Evolutionary conservation across 2,888 invertebrate genomes (phyloP).

Genomic region (Leucoptera coffeella): DNA sequence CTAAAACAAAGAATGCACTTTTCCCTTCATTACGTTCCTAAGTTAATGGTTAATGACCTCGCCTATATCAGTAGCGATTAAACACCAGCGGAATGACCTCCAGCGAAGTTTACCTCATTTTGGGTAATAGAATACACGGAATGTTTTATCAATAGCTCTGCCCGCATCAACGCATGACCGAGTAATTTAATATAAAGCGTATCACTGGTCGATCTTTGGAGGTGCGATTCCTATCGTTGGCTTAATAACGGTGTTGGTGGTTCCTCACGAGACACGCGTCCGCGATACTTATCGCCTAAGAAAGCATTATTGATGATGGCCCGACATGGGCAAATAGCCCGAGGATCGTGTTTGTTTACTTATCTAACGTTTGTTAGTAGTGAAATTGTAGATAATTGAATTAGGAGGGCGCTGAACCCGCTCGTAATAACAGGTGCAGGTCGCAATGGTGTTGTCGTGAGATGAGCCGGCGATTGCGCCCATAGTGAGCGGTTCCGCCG

Average conservation of each 20-base stretch:
- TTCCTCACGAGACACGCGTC: conserved; percentile 42
- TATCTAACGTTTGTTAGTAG: conserved; percentile 28
- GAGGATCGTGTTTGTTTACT: conserved; percentile 44
- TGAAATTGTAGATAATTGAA: conserved; percentile 37
- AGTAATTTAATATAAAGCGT: conserved; percentile 54
- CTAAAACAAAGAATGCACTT: too few relatives aligned
- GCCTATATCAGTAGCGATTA: too few relatives aligned
- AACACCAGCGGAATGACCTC: too few relatives aligned
- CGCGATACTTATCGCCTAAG: conserved; percentile 35
- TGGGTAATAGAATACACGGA: conserved; percentile 48
- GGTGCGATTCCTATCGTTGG: conserved; percentile 40
- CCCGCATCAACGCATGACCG: conserved; percentile 37
- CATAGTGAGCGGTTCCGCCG: too few relatives aligned
- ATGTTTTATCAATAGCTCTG: conserved; percentile 26
- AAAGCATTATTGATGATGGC: conserved; percentile 46
- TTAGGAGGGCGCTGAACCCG: conserved; percentile 21
- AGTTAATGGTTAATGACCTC: too few relatives aligned
- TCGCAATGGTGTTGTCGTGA: conserved; percentile 44
- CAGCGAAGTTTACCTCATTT: conserved; percentile 39
- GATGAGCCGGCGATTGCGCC: conserved; percentile 30
- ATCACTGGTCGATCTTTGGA: conserved; percentile 47
- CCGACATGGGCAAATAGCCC: conserved; percentile 44
- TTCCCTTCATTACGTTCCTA: too few relatives aligned
- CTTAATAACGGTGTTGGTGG: conserved; percentile 49
- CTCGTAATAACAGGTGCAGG: conserved; percentile 41